Conservation (phyloP, 2,888 invertebrate species). For the Dynastes maya region DNA sequence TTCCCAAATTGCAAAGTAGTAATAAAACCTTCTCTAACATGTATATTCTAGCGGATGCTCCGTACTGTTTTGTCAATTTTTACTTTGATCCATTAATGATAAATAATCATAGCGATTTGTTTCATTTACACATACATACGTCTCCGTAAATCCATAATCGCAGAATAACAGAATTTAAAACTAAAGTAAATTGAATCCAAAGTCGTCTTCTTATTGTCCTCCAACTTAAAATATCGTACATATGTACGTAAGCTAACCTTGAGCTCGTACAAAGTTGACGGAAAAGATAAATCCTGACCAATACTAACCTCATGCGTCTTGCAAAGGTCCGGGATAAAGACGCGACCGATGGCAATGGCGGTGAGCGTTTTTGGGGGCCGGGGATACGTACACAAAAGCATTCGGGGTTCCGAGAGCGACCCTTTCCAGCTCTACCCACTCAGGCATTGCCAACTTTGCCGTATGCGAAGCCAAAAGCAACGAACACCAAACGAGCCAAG, state of each 20-base stretch:
- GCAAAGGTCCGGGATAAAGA: slow-evolving; percentile 40
- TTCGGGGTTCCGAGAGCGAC: background rate
- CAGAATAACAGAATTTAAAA: no score
- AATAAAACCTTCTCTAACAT: no score
- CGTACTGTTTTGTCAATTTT: no score
- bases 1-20: no score
- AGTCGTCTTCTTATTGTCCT: no score
- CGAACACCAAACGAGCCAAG: background rate
- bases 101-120: no score
- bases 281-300: slow-evolving; percentile 44
- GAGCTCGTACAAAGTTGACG: background rate
- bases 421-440: background rate
- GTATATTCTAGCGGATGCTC: no score
- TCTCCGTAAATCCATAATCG: no score
- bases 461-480: background rate
- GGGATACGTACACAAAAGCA: background rate
- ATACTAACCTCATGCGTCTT: slow-evolving; percentile 29
- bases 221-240: background rate
- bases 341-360: background rate
- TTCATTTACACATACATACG: no score
- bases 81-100: no score
- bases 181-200: no score
- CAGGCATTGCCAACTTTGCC: background rate
- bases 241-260: background rate
- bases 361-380: slow-evolving; percentile 3